Conservation (phyloP, 2,888 invertebrate genomes). For the Macaria liturata region DNA sequence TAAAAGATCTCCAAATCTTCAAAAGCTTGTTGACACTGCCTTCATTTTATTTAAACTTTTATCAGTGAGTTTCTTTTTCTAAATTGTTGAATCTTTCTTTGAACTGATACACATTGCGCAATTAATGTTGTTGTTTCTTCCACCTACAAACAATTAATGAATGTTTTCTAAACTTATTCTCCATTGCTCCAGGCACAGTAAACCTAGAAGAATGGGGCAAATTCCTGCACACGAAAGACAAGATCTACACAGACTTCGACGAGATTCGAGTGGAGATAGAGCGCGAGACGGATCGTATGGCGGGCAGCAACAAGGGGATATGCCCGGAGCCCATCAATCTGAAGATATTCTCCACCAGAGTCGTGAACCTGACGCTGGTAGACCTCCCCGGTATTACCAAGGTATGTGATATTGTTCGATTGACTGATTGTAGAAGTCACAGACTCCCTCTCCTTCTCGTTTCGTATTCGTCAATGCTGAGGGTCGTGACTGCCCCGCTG, state of each 20-base stretch:
- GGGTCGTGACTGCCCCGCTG: too few relatives aligned
- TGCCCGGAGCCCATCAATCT: slow-evolving; percentile 97
- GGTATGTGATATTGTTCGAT: slow-evolving; percentile 61
- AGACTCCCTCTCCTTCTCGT: too few relatives aligned
- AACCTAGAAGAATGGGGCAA: slow-evolving; percentile 97
- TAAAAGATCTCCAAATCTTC: too few relatives aligned
- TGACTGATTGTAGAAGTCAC: too few relatives aligned
- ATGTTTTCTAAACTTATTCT: slow-evolving; percentile 11
- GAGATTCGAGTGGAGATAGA: slow-evolving; percentile 97
- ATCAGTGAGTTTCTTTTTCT: too few relatives aligned
- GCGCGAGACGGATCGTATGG: slow-evolving; percentile 95
- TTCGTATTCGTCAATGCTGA: too few relatives aligned
- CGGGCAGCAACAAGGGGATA: slow-evolving; percentile 98
- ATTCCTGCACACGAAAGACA: slow-evolving; percentile 96
- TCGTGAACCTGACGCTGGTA: slow-evolving; percentile 97
- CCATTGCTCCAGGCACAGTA: slow-evolving; percentile 86
- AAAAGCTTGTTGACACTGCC: too few relatives aligned
- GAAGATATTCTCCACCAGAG: slow-evolving; percentile 97
- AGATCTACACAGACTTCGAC: slow-evolving; percentile 94
- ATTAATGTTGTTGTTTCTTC: too few relatives aligned
- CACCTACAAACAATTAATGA: not conserved
- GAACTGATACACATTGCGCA: too few relatives aligned
- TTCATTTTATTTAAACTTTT: too few relatives aligned
- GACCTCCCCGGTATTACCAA: slow-evolving; percentile 99
- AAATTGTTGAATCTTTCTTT: too few relatives aligned